Evolutionary conservation across 2,113 vertebrate species (phyloP), one percentile per base, ranked within the genome.

Genomic region (Zootoca vivipara): DNA sequence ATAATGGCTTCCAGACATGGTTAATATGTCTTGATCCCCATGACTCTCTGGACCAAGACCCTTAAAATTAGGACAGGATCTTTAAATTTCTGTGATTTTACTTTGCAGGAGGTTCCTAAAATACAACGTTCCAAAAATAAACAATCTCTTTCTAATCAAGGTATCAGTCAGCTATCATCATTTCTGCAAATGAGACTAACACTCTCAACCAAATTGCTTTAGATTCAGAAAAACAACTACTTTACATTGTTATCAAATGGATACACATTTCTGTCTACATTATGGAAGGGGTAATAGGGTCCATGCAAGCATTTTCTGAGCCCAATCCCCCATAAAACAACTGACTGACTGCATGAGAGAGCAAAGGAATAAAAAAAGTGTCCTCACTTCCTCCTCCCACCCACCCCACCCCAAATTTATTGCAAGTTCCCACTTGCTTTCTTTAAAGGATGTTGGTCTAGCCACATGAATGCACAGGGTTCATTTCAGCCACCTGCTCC

Each of bases 121-220:
- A 62, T 52, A 52, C 69, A 56, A 84, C 15, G 1, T 77, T 73
- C 46, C 0, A 75, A 0, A 26, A 12, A 28, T 58, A 69, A 38
- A 28, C 64, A 64, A 38, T 87, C 0, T 0, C 73, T 38, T 24
- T 2, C 5, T 28, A 77, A 87, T n/a, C 2, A 90, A 3, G 40
- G 38, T 82, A 56, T 6, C 89, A 67, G n/a, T 22, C 58, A 86
- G 20, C 24, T 9, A 82, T 72, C 40, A 89, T 78, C 78, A 46
- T 70, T 78, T 40, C 16, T 88, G 18, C 52, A 88, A 12, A 86
- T 67, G 22, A 85, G 56, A 89, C 72, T 42, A 4, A 1, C 28
- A n/a, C 62, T 58, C 46, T 38, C 88, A 92, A 58, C 74, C 88
- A 72, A 91, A 82, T 40, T 62, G 58, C 5, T 62, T 62, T 52